Conservation (phyloP, 2,797 vertebrate species). For the Borostomias antarcticus region DNA sequence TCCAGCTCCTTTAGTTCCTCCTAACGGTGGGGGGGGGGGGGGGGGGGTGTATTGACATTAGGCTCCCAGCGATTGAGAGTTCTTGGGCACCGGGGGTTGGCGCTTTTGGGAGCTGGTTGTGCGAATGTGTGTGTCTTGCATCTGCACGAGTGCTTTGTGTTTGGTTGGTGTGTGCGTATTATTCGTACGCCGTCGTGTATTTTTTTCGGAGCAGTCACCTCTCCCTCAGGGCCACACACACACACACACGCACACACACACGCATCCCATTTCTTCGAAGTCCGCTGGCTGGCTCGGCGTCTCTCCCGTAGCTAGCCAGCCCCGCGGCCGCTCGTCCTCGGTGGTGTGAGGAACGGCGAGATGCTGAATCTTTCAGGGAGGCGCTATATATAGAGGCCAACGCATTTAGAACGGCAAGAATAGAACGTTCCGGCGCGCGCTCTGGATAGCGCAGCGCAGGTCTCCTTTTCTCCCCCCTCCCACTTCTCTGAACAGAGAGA, state of each 20-base stretch:
- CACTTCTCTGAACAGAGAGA: background rate
- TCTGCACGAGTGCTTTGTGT: constrained; percentile 16
- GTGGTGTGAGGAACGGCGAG: constrained; percentile 66
- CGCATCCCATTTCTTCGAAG: constrained; percentile 63
- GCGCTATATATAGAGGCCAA: constrained; percentile 78
- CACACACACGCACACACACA: constrained; percentile 7
- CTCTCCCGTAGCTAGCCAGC: constrained; percentile 14
- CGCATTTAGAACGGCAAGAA: constrained; percentile 80
- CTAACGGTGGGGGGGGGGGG: constrained; percentile 64
- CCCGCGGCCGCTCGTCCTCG: constrained; percentile 57
- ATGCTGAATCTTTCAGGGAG: constrained; percentile 83
- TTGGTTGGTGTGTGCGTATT: too few relatives aligned
- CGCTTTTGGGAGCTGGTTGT: constrained; percentile 4
- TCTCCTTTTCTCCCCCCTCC: background rate
- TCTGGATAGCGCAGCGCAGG: constrained; percentile 25
- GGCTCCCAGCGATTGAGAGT: constrained; percentile 21
- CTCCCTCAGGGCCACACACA: background rate
- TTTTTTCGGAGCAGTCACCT: background rate
- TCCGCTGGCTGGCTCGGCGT: constrained; percentile 49
- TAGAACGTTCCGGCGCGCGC: constrained; percentile 69
- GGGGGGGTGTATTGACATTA: constrained; percentile 23
- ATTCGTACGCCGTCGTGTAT: too few relatives aligned
- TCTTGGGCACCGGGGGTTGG: background rate
- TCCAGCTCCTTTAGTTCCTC: too few relatives aligned
- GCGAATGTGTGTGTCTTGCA: constrained; percentile 22